These are phyloP conservation scores for Mechanitis messenoides DNA, from an alignment of 2,888 invertebrate genomes.

Conservation along the genomic window DNA sequence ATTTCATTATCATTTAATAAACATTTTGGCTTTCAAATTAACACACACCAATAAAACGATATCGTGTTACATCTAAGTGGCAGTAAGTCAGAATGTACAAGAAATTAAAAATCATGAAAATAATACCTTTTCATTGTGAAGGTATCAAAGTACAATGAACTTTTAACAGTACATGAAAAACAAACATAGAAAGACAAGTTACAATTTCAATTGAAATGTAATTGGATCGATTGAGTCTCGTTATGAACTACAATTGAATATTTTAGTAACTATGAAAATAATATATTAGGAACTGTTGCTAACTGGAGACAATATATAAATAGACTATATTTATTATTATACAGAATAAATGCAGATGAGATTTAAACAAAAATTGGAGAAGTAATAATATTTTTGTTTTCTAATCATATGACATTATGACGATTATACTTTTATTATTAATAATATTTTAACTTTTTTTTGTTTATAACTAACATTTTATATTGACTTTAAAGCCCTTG, in stretches of 20 bases:
- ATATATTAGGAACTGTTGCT: conserved; percentile 14
- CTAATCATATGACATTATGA: too few species aligned
- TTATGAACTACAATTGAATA: conserved; percentile 24
- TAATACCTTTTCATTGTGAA: too few species aligned
- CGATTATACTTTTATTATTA: too few species aligned
- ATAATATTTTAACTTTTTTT: too few species aligned
- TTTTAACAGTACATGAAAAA: background rate
- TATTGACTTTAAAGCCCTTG: background rate
- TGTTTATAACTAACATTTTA: too few species aligned
- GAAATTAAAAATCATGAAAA: too few species aligned
- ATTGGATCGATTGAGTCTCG: conserved; percentile 11
- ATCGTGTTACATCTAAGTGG: background rate
- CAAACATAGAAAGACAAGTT: conserved; percentile 2
- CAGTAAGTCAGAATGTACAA: background rate
- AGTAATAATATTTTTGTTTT: too few species aligned
- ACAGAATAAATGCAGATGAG: too few species aligned
- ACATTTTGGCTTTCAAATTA: conserved; percentile 32
- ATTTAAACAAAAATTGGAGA: too few species aligned
- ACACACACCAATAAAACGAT: background rate
- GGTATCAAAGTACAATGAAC: too few species aligned
- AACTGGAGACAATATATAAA: conserved; percentile 9
- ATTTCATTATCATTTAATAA: conserved; percentile 40
- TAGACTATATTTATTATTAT: too few species aligned
- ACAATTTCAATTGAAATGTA: conserved; percentile 16
- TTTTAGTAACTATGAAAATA: conserved; percentile 15